Base-by-base conservation (phyloP, 2,888 invertebrate genomes). In the Ophion ventricosus region DNA sequence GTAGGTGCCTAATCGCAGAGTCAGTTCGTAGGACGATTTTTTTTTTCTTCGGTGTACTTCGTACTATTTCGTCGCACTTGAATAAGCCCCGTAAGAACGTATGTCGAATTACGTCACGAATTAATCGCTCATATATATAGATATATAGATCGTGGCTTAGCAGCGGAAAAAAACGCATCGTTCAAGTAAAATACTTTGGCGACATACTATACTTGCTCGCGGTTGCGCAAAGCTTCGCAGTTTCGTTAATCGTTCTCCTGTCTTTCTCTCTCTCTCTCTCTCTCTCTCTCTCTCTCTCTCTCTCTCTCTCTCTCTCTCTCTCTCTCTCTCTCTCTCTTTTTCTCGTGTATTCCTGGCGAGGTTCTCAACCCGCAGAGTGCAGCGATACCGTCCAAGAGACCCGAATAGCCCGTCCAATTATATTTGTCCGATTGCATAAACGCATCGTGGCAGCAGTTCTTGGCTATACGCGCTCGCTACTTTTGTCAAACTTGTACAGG, bases 121-220 rank as follows among this genome's bases (percentile, higher is more conserved):
- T 70, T 57, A 70, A 20, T 57, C 56, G 35, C 56, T 57, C 35
- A 35, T 43, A 14, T 14, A 43, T 35, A 35, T 35, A 35, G 35
- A 5, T 70, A 11, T 11, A 70, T 20, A 57, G 20, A 20, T 29
- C n/a, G 49, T 4, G 59, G 17, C 17, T 14, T 14, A 23, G 23
- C 25, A 59, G 25, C 23, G 26, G 26, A n/a, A 17, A 54, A 57
- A 25, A 43, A 25, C 80, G 43, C 67, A 59, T 74, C 54, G 80
- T 82, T 87, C 69, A 83, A 74, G 86, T 80, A 84, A 88, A 87
- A 85, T 26, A 63, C 59, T 81, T 61, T 25, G 70, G 17, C 54
- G 80, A 80, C 83, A 80, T 70, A 80, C 72, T 59, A 82, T 17
- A 67, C 29, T 73, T 25, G 61, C 61, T 29, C 29, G 14, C 43